A percentile compares a stretch with the other conserved stretches of the same genome.
Evolutionary conservation across 2,888 invertebrate genomes (phyloP).

Genomic region (Geophilus truncorum): DNA sequence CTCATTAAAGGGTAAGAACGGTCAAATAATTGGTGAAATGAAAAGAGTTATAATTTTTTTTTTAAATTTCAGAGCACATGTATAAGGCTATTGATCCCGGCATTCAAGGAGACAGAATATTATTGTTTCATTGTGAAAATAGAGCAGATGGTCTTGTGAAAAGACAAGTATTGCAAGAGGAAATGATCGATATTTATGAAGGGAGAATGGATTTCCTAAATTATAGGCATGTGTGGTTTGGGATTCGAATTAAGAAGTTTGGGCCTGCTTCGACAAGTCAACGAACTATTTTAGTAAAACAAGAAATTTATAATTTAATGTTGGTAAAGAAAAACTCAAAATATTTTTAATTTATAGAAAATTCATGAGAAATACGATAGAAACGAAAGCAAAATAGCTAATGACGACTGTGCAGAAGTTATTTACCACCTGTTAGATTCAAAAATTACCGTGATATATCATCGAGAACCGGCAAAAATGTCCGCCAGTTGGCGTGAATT

Average conservation of each 20-base stretch:
- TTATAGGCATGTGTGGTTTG: conserved; percentile 17
- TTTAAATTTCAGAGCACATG: neutral
- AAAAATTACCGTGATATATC: conserved; percentile 5
- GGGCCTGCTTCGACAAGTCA: neutral
- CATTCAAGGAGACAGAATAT: conserved; percentile 43
- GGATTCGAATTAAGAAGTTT: conserved; percentile 2
- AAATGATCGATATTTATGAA: neutral
- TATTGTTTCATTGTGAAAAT: conserved; percentile 55
- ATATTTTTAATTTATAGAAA: conserved; percentile 38
- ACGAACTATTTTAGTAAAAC: neutral
- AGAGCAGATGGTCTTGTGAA: conserved; percentile 63
- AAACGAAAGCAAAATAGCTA: neutral
- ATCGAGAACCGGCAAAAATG: neutral
- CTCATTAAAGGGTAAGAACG: conserved; percentile 23
- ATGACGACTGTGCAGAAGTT: neutral
- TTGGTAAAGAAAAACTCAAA: too few relatives aligned
- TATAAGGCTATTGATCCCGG: conserved; percentile 36
- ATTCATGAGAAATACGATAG: conserved; percentile 37
- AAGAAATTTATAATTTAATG: too few relatives aligned
- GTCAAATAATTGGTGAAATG: neutral
- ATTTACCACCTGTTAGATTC: neutral
- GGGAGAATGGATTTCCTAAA: neutral
- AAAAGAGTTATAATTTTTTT: neutral
- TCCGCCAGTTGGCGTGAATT: conserved; percentile 27
- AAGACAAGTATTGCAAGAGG: neutral